phyloP scores from a whole-genome alignment of 2,888 invertebrate genomes.

The Drosophila birchii region DNA sequence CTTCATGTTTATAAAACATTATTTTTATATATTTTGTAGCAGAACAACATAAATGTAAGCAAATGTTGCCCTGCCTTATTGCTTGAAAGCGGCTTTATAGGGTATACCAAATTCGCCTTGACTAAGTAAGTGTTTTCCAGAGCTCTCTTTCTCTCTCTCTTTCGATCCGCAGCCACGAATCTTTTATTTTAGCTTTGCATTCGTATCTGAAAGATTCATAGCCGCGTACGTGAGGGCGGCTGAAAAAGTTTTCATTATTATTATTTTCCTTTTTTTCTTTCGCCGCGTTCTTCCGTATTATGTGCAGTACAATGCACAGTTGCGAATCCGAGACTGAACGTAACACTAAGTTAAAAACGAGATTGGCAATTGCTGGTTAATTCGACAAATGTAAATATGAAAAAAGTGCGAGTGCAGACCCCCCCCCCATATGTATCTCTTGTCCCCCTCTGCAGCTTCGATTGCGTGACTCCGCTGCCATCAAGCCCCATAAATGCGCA shows the following conservation, averaged over 20 bases:
- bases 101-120: neutral
- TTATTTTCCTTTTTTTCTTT: constrained; percentile 28
- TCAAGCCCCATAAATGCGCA: constrained; percentile 60
- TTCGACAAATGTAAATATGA: constrained; percentile 52
- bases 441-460: neutral
- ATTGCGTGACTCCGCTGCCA: constrained; percentile 44
- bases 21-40: too few relatives aligned
- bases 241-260: constrained; percentile 50
- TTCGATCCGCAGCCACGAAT: constrained; percentile 11
- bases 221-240: constrained; percentile 66
- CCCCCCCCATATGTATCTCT: neutral
- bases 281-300: constrained; percentile 45
- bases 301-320: constrained; percentile 67
- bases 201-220: constrained; percentile 66
- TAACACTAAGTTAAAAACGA: constrained; percentile 51
- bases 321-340: constrained; percentile 45
- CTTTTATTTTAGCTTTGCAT: constrained; percentile 35
- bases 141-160: constrained; percentile 10
- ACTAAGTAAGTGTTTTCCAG: neutral
- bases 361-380: constrained; percentile 55
- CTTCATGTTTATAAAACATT: neutral
- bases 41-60: too few relatives aligned
- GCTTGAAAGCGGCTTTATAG: neutral
- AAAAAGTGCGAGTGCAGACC: constrained; percentile 37
- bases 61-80: neutral